Evolutionary conservation across 2,797 vertebrate species (phyloP).

Genomic region (Sebastes goodei): DNA sequence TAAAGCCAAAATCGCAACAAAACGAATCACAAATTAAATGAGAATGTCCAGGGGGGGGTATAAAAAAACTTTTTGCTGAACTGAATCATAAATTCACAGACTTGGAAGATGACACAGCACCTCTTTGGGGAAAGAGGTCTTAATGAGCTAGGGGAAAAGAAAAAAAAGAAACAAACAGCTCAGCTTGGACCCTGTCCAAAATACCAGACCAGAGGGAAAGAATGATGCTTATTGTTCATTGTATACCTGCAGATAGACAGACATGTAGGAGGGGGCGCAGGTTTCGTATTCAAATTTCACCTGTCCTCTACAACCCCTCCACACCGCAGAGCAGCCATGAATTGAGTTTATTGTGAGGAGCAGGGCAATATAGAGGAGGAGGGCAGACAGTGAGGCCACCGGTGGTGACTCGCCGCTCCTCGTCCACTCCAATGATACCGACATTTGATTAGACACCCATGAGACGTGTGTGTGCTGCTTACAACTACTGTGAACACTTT

Average conservation of each 20-base stretch:
- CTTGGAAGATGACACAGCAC: constrained; percentile 15
- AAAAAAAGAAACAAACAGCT: background rate
- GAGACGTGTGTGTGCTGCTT: background rate
- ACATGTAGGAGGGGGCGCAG: constrained; percentile 24
- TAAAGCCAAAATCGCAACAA: background rate
- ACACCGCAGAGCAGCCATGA: constrained; percentile 1
- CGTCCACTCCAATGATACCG: background rate
- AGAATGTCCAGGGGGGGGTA: background rate
- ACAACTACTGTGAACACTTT: background rate
- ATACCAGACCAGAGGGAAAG: constrained; percentile 54
- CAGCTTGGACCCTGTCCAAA: constrained; percentile 27
- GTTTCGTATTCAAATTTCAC: constrained; percentile 54
- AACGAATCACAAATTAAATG: constrained; percentile 1
- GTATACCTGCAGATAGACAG: constrained; percentile 57
- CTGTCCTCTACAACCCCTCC: constrained; percentile 36
- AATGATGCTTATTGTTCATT: constrained; percentile 69
- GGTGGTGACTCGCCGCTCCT: background rate
- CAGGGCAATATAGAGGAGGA: background rate
- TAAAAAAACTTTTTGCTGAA: background rate
- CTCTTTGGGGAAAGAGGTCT: constrained; percentile 7
- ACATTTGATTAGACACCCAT: background rate
- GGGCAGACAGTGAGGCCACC: background rate
- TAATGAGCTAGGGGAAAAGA: background rate
- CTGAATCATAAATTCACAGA: background rate
- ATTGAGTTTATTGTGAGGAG: constrained; percentile 43